Evolutionary conservation across 2,113 vertebrate genomes (phyloP).

Genomic region (Cairina moschata): DNA sequence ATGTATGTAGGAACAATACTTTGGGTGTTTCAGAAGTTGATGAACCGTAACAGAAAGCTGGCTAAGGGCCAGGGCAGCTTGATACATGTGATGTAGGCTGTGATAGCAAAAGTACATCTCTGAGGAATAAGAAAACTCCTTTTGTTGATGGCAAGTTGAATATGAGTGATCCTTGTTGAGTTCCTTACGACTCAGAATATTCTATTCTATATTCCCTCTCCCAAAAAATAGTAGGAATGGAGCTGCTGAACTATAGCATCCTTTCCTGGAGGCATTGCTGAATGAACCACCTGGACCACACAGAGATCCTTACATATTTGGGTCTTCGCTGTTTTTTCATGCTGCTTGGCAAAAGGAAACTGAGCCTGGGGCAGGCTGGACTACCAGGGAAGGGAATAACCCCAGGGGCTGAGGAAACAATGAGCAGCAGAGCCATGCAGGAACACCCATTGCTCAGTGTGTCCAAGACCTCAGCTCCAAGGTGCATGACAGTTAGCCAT

Average conservation of each 20-base stretch:
- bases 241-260: not conserved
- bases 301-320: not conserved
- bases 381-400: not conserved
- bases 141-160: too few relatives aligned
- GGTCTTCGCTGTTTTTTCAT: not conserved
- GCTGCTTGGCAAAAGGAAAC: not conserved
- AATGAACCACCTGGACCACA: not conserved
- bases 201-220: not conserved
- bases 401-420: not conserved
- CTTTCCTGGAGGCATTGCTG: not conserved
- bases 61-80: not conserved
- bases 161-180: not conserved
- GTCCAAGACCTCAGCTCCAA: not conserved
- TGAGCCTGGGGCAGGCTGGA: not conserved
- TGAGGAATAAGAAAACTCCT: not conserved
- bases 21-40: not conserved
- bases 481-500: not conserved
- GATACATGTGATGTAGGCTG: fast-evolving
- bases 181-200: not conserved
- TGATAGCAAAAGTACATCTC: not conserved
- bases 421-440: not conserved
- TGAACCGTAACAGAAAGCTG: not conserved
- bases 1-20: not conserved
- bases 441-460: not conserved
- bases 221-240: not conserved